phyloP scores from a whole-genome alignment of 2,113 vertebrate genomes.

The Ciconia boyciana region DNA sequence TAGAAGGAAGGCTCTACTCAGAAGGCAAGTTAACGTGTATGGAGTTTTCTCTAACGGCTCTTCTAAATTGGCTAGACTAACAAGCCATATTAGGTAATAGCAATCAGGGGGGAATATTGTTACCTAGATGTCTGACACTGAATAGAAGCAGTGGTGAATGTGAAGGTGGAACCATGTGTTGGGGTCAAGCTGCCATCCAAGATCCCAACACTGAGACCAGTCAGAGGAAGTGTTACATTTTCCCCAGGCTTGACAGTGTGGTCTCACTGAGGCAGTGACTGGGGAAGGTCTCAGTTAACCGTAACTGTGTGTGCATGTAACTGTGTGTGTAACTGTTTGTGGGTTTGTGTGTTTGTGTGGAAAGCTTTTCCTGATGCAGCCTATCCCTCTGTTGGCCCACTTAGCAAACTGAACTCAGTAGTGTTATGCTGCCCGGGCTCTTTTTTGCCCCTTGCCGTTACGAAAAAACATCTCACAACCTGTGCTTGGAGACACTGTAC shows the following conservation, averaged over 20 bases:
- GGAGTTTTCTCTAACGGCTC: background rate
- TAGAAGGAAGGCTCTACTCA: background rate
- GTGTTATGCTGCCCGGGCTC: background rate
- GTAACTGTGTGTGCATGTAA: too few species aligned
- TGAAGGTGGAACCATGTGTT: background rate
- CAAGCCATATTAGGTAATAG: background rate
- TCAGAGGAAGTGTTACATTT: background rate
- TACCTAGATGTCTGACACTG: background rate
- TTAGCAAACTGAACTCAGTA: background rate
- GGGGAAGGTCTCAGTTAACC: background rate
- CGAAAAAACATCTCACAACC: background rate
- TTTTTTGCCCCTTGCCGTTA: background rate
- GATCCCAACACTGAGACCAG: background rate
- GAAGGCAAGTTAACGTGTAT: background rate
- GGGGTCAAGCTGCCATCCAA: background rate
- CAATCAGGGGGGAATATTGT: accelerated
- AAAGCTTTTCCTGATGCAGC: background rate
- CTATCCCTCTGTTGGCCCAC: background rate
- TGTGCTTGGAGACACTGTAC: background rate
- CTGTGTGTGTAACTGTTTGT: background rate
- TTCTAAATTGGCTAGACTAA: background rate
- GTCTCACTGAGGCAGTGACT: background rate
- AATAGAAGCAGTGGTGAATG: background rate
- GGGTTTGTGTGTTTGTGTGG: background rate
- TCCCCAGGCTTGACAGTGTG: background rate